These are phyloP conservation scores for Syngnathus scovelli DNA, from an alignment of 2,113 vertebrate species.

Conservation along the genomic window DNA sequence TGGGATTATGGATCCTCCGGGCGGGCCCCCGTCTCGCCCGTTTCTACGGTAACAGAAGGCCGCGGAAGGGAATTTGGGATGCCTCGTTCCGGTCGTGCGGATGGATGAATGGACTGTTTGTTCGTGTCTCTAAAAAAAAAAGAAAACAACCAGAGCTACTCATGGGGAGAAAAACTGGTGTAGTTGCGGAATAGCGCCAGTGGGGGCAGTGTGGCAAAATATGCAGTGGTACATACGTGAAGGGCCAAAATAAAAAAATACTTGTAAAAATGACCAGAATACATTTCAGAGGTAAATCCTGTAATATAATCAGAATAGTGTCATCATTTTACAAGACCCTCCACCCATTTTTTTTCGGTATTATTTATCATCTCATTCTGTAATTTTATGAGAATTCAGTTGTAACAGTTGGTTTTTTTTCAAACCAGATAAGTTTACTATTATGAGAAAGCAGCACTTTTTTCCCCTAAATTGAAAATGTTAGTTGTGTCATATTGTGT, in stretches of 20 bases:
- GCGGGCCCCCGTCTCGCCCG: conserved; percentile 42
- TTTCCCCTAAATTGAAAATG: neutral
- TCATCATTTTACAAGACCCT: too few species aligned
- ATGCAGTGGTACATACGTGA: neutral
- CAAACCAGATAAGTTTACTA: too few species aligned
- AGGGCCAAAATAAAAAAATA: neutral
- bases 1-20: conserved; percentile 30
- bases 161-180: conserved; percentile 17
- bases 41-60: conserved; percentile 64
- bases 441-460: neutral
- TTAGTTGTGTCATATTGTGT: too few species aligned
- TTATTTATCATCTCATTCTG: too few species aligned
- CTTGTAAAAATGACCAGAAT: too few species aligned
- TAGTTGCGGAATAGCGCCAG: conserved; percentile 19
- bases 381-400: too few species aligned
- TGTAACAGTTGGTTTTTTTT: too few species aligned
- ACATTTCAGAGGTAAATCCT: too few species aligned
- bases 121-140: conserved; percentile 42
- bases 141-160: conserved; percentile 21
- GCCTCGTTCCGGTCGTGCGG: conserved; percentile 56
- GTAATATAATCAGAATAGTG: too few species aligned
- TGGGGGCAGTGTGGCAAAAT: conserved; percentile 9
- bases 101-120: conserved; percentile 65
- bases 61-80: conserved; percentile 53
- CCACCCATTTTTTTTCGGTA: too few species aligned